Conservation (phyloP, 2,797 vertebrate species). For the Coccyzus lansbergi region DNA sequence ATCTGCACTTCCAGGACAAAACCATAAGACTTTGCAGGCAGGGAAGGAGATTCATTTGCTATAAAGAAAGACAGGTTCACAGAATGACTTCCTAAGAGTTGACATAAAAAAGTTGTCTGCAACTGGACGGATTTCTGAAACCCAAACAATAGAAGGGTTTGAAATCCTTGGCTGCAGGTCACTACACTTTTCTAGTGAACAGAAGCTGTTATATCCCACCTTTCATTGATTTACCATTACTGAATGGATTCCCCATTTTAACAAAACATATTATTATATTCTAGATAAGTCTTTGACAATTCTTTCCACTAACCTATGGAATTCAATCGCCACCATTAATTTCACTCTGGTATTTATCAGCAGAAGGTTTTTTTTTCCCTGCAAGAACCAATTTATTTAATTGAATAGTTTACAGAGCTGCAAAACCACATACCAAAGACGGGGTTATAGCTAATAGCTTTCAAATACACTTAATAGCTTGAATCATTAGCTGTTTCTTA, state of each 20-base stretch:
- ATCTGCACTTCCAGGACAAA: neutral
- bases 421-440: slow-evolving; percentile 46
- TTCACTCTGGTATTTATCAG: slow-evolving; percentile 64
- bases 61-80: neutral
- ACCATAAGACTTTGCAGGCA: neutral
- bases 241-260: slow-evolving; percentile 29
- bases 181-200: neutral
- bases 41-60: neutral
- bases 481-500: slow-evolving; percentile 15
- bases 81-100: neutral
- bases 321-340: slow-evolving; percentile 67
- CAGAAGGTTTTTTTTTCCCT: slow-evolving; percentile 37
- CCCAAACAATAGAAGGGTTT: neutral
- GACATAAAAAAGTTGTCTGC: neutral
- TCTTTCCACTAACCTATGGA: slow-evolving; percentile 35
- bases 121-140: neutral
- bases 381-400: slow-evolving; percentile 68
- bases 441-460: slow-evolving; percentile 52
- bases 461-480: slow-evolving; percentile 59
- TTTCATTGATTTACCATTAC: slow-evolving; percentile 46
- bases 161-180: neutral
- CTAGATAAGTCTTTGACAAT: slow-evolving; percentile 42
- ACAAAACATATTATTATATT: slow-evolving; percentile 39
- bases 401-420: slow-evolving; percentile 47
- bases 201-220: neutral